These are phyloP conservation scores for Melanostoma scalare DNA, from an alignment of 2,888 invertebrate genomes.

Conservation along the genomic window DNA sequence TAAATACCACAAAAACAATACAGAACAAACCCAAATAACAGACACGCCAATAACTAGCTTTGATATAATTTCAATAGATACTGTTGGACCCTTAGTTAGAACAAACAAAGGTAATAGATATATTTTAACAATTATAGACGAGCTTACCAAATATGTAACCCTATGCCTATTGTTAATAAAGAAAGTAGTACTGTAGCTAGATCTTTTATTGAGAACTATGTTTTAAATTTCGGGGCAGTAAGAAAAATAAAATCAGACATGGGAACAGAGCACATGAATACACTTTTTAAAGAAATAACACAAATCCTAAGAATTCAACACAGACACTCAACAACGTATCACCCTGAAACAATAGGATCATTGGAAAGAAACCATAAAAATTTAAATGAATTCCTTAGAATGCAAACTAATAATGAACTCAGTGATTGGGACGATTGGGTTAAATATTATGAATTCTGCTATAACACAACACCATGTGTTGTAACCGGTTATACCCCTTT, in stretches of 20 bases:
- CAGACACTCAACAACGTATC: constrained; percentile 3
- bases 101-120: constrained; percentile 35
- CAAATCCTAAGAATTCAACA: constrained; percentile 12
- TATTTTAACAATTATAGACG: constrained; percentile 39
- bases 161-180: constrained; percentile 11
- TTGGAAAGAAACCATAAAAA: constrained; percentile 9
- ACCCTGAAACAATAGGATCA: constrained; percentile 11
- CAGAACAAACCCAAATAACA: constrained; percentile 1
- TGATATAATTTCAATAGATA: constrained; percentile 2
- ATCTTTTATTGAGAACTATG: neutral
- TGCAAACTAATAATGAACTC: constrained; percentile 16
- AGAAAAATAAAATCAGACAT: too few species aligned
- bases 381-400: constrained; percentile 20
- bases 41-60: neutral
- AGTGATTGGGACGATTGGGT: constrained; percentile 28
- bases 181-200: constrained; percentile 12
- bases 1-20: constrained; percentile 22
- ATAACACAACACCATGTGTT: constrained; percentile 9
- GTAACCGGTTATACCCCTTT: constrained; percentile 15
- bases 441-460: neutral
- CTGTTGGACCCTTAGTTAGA: constrained; percentile 5
- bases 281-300: neutral
- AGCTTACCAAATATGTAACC: constrained; percentile 28
- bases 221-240: too few species aligned
- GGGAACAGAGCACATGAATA: neutral